Conservation (phyloP, 2,888 invertebrate genomes). For the Lasiommata megera region DNA sequence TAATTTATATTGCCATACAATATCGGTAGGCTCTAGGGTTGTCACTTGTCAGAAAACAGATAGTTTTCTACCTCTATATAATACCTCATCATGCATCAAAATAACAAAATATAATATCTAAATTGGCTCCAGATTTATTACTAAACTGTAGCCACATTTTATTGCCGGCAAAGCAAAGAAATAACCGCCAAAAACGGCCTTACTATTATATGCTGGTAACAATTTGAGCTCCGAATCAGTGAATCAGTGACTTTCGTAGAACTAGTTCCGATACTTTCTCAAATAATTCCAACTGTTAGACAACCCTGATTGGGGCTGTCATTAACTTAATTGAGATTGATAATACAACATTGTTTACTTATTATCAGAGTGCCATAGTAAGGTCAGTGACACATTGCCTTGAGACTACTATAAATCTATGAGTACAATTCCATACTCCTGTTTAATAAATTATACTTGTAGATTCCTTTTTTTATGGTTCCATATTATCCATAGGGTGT, state of each 20-base stretch:
- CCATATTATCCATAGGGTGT: too few relatives aligned
- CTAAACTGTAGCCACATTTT: too few relatives aligned
- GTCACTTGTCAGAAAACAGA: background rate
- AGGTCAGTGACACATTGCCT: constrained; percentile 40
- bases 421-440: constrained; percentile 4
- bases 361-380: constrained; percentile 34
- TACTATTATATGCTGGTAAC: too few relatives aligned
- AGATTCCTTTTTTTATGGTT: too few relatives aligned
- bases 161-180: too few relatives aligned
- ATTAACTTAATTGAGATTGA: constrained; percentile 35
- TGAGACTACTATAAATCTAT: constrained; percentile 40
- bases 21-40: constrained; percentile 2
- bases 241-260: too few relatives aligned
- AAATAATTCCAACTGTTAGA: background rate
- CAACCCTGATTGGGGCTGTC: constrained; percentile 5
- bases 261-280: background rate
- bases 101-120: too few relatives aligned
- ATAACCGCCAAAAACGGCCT: too few relatives aligned
- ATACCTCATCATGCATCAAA: too few relatives aligned
- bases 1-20: constrained; percentile 5
- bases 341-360: constrained; percentile 38
- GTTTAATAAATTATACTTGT: constrained; percentile 9
- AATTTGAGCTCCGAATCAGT: too few relatives aligned
- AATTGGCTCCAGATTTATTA: too few relatives aligned
- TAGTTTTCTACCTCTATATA: too few relatives aligned